Base-by-base conservation (phyloP, 2,797 vertebrate species). In the Hemitrygon akajei region DNA sequence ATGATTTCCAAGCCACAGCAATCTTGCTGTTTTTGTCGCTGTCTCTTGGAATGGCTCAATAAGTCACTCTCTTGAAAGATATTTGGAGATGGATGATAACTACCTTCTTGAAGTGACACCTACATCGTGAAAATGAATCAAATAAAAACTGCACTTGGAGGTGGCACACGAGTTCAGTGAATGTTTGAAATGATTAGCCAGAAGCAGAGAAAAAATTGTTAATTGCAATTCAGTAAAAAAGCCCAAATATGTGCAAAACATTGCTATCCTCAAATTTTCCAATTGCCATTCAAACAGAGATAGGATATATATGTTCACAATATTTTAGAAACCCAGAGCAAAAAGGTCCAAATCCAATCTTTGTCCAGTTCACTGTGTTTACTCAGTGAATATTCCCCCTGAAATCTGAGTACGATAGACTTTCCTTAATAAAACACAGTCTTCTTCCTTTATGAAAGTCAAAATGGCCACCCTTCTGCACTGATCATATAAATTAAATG, bases 111-210 rank as follows among this genome's bases (percentile, higher is more conserved):
- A 75, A 75, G 71, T 20, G 22, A 75, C 71, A 75, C 22, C 71
- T 20, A 75, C 71, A 73, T 73, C 71, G 22, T 73, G 22, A 75
- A 5, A 75, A 25, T 75, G 22, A 20, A 75, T 75, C 47, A 47
- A 25, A 9, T 66, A 27, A 75, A 75, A 75, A 76, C 40, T 92
- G n/a, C 73, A 76, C 73, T 73, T 92, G 1, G 22, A 56, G 30
- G 25, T 93, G 91, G 47, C 91, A 47, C 37, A 22, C 10, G 22
- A 71, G 40, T 76, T 58, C 25, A 7, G 22, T 0, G 40, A 75
- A 93, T 27, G n/a, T 93, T 56, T 93, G 91, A 93, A 93, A 93
- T n/a, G 20, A 75, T 56, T 93, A 47, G 91, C 40, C 27, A 58
- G 40, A 11, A n/a, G 37, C 73, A 56, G 7, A 18, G 47, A 47